Conservation (phyloP, 2,797 vertebrate species). For the Martes flavigula region DNA sequence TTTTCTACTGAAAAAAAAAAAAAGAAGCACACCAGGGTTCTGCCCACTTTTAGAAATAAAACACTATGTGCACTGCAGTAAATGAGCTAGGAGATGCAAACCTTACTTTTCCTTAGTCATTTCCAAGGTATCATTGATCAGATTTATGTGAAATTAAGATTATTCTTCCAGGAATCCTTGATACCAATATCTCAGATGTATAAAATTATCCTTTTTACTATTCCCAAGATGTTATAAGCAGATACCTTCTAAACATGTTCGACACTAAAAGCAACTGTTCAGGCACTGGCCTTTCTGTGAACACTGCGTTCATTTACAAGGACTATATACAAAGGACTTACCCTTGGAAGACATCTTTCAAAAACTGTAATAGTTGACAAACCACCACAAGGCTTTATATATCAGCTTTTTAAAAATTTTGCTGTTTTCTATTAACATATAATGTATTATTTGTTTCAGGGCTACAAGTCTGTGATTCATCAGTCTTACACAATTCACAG, state of each 20-base stretch:
- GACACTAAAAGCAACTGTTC: background rate
- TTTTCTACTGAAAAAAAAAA: constrained; percentile 93
- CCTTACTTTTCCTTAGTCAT: background rate
- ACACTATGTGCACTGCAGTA: background rate
- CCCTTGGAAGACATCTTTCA: background rate
- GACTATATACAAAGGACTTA: background rate
- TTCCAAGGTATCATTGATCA: background rate
- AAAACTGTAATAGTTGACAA: background rate
- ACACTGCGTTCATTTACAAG: background rate
- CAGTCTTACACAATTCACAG: too few species aligned
- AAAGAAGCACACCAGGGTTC: constrained; percentile 95
- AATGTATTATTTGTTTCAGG: too few species aligned
- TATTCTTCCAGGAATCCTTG: background rate
- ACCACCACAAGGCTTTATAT: background rate
- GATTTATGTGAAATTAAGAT: background rate
- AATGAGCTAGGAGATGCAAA: background rate
- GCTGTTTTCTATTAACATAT: too few species aligned
- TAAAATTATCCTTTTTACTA: background rate
- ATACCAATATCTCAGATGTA: background rate
- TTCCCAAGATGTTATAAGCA: background rate
- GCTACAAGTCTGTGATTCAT: too few species aligned
- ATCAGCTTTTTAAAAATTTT: too few species aligned
- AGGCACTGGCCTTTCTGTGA: background rate
- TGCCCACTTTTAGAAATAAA: constrained; percentile 91
- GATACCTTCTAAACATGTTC: background rate